Conservation (phyloP, 2,113 vertebrate species). For the Coptodon rendalli region DNA sequence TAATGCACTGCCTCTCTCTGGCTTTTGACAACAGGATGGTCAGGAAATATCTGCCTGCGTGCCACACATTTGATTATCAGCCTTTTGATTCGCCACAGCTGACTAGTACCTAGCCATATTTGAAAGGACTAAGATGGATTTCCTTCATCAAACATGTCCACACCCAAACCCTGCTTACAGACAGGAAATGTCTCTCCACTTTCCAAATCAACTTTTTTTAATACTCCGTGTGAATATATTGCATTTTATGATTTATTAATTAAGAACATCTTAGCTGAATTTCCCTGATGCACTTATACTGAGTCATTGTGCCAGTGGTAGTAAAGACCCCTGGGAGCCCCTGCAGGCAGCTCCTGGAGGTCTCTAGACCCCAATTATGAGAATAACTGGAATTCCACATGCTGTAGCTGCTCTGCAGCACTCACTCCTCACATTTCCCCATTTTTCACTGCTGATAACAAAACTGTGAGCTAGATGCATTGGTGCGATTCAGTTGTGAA, state of each 20-base stretch:
- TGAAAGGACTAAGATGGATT: slow-evolving; percentile 2
- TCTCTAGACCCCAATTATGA: not conserved
- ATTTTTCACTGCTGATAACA: not conserved
- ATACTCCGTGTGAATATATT: not conserved
- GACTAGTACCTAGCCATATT: not conserved
- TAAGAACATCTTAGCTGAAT: not conserved
- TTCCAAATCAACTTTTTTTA: not conserved
- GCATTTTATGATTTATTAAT: not conserved
- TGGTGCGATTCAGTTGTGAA: not conserved
- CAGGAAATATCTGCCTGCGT: not conserved
- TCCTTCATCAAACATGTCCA: not conserved
- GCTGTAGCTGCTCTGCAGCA: not conserved
- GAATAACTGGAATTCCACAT: not conserved
- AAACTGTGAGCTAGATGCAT: not conserved
- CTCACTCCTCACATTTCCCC: not conserved
- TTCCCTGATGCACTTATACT: not conserved
- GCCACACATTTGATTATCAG: not conserved
- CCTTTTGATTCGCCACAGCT: not conserved
- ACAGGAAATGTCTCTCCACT: not conserved
- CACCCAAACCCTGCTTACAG: not conserved
- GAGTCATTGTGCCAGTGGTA: not conserved
- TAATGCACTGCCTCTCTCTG: not conserved
- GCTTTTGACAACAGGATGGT: not conserved
- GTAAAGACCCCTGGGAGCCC: not conserved
- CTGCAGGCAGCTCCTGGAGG: not conserved